Evolutionary conservation across 2,797 vertebrate species (phyloP).

Genomic region (Labroides dimidiatus): DNA sequence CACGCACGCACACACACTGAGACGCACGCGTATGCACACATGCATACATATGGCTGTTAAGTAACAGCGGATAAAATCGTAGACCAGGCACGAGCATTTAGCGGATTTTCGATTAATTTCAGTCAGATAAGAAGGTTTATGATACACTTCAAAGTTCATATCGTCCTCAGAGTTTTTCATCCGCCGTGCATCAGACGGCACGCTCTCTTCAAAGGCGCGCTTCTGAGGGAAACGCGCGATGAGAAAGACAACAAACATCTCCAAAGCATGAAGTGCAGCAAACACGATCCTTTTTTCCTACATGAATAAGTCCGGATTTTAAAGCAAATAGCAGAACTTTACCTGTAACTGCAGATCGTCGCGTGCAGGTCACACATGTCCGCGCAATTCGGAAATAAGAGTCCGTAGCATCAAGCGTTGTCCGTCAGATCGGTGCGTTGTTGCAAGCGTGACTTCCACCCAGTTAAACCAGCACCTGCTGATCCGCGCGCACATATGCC

Average conservation of each 20-base stretch:
- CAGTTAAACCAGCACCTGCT: constrained; percentile 61
- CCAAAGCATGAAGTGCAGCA: constrained; percentile 8
- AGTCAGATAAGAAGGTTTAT: not conserved
- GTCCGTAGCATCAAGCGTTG: constrained; percentile 46
- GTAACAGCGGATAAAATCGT: constrained; percentile 8
- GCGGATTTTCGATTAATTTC: not conserved
- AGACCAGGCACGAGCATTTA: not conserved
- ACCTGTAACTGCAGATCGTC: constrained; percentile 70
- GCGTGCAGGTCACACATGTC: constrained; percentile 53
- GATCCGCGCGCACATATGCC: constrained; percentile 53
- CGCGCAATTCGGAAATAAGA: constrained; percentile 51
- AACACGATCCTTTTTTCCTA: not conserved
- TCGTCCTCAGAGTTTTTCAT: not conserved
- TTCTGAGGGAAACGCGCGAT: constrained; percentile 12
- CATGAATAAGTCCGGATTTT: not conserved
- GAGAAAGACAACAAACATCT: constrained; percentile 1
- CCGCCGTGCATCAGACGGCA: not conserved
- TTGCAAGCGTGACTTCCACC: constrained; percentile 45
- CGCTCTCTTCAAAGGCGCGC: constrained; percentile 27
- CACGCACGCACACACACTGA: not conserved
- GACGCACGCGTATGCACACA: not conserved
- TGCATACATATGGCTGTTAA: constrained; percentile 23
- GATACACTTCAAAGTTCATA: constrained; percentile 60
- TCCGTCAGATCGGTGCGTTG: constrained; percentile 27
- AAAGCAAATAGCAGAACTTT: constrained; percentile 62